phyloP scores from a whole-genome alignment of 2,113 vertebrate genomes.

The Ifrita kowaldi region DNA sequence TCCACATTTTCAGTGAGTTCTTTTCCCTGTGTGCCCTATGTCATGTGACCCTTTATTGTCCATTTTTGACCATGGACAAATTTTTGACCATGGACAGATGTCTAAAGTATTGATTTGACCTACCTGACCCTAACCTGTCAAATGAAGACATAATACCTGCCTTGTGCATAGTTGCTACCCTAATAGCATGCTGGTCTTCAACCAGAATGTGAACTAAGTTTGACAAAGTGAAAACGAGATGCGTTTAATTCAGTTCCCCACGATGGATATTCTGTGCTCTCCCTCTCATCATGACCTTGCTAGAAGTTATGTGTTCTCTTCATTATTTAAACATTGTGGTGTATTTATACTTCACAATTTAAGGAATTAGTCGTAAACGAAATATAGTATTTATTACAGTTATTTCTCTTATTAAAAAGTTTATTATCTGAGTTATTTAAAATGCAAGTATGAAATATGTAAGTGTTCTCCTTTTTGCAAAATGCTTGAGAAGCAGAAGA shows the following conservation, averaged over 20 bases:
- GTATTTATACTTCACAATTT: neutral
- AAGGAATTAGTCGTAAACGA: neutral
- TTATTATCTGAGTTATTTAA: neutral
- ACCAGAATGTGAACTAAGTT: slow-evolving; percentile 9
- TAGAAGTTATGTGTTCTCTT: neutral
- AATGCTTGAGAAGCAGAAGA: neutral
- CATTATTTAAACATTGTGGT: neutral
- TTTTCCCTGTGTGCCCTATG: neutral
- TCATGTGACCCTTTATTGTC: neutral
- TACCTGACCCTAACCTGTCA: slow-evolving; percentile 2
- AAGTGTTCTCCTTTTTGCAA: neutral
- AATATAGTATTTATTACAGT: neutral
- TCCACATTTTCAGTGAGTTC: neutral
- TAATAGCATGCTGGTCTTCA: neutral
- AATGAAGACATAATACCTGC: neutral
- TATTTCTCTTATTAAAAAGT: neutral
- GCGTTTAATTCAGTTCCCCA: neutral
- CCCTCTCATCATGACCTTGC: neutral
- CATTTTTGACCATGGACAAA: neutral
- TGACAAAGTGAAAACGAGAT: slow-evolving; percentile 33
- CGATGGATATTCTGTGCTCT: neutral
- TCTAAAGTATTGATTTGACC: slow-evolving; percentile 30
- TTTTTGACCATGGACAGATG: neutral
- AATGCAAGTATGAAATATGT: neutral
- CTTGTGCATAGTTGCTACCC: neutral